phyloP scores from a whole-genome alignment of 53 echinoderm and acorn worm genomes.

The Paracentrotus lividus region DNA sequence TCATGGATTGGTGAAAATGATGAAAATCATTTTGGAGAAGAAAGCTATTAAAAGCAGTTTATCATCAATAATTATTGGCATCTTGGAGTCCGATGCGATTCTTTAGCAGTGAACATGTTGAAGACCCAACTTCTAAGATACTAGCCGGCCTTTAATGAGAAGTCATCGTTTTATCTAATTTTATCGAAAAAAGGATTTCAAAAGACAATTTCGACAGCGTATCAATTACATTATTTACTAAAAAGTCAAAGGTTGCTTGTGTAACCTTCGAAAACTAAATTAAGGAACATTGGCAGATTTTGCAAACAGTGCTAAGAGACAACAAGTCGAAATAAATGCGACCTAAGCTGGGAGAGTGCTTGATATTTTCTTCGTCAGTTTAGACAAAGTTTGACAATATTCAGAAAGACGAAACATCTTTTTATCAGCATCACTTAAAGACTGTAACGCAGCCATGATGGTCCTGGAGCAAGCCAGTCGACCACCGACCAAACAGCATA shows the following conservation, averaged over 20 bases:
- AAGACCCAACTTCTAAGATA: neutral
- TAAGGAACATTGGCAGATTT: neutral
- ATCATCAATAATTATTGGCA: neutral
- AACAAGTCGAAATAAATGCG: neutral
- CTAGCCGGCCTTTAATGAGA: neutral
- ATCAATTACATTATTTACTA: neutral
- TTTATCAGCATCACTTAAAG: neutral
- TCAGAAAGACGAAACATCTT: neutral
- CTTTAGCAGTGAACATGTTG: neutral
- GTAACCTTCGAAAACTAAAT: neutral
- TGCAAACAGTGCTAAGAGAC: neutral
- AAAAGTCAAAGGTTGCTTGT: neutral
- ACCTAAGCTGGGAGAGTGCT: neutral
- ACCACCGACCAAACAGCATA: conserved; percentile 58
- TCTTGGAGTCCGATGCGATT: neutral
- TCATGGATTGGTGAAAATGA: neutral
- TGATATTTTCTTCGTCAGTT: neutral
- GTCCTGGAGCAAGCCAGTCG: conserved; percentile 39
- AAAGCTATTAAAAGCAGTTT: neutral
- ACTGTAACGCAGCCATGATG: conserved; percentile 5
- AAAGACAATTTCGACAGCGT: neutral
- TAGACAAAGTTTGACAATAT: neutral
- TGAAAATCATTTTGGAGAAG: neutral
- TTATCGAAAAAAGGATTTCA: neutral
- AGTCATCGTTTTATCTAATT: neutral